Base-by-base conservation (phyloP, 2,888 invertebrate genomes). In the Gastracanthus pulcherrimus region DNA sequence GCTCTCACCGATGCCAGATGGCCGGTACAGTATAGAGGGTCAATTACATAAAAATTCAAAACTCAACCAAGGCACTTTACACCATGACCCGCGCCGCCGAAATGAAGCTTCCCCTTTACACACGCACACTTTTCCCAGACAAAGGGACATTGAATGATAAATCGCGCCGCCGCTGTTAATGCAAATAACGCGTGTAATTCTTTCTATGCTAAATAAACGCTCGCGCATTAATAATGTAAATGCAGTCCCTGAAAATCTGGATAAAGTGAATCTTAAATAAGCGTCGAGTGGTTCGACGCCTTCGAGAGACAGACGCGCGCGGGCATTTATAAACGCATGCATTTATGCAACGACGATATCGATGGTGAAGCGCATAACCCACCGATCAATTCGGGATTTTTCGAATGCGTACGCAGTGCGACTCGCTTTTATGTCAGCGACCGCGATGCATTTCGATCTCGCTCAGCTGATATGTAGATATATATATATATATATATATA, bases 381-480 rank as follows among this genome's bases (percentile, higher is more conserved):
- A 51, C 11, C 60, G 58, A 70, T 80, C 67, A 41, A 67, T 67
- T 85, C 87, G 87, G 88, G 88, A n/a, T n/a, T n/a, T 89, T 87
- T 85, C 83, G 87, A 88, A 89, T 88, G 29, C 45, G 58, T 58
- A 23, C 58, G 23, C 58, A 16, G 13, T 3, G 11, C 89, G 85
- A 31, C 60, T 26, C 60, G 86, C 85, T 85, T 84, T 86, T 87
- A 87, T 88, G 88, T 89, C 88, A 88, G 86, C 88, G 88, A 87
- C 87, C 85, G 87, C 87, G 86, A 87, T 87, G 87, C 87, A 89
- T 89, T 89, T 87, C 84, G 86, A 89, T 89, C 89, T 89, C 83
- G 69, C 64, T 45, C 80, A 19, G 23, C 55, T 55, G 55, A 55
- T 55, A 55, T 55, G 55, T 55, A n/a, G n/a, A n/a, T n/a, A n/a